A percentile compares a stretch with the other conserved stretches of the same genome.
These are phyloP conservation scores for Lepidurus arcticus DNA, from an alignment of 1,140 invertebrate genomes.

Conservation along the genomic window DNA sequence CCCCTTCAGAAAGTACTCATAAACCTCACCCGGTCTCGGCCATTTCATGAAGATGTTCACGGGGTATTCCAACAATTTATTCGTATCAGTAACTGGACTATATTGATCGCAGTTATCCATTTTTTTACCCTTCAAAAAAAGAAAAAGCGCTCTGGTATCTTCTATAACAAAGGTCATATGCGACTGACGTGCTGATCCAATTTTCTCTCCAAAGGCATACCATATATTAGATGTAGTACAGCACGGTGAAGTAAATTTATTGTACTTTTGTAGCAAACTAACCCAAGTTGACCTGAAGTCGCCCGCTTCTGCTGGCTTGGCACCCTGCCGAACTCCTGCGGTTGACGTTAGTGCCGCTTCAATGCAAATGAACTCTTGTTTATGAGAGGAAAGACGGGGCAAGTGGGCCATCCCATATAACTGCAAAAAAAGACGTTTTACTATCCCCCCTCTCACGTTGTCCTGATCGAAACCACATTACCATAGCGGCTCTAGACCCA, in stretches of 20 bases:
- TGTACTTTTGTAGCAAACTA: background rate
- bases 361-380: conserved; percentile 22
- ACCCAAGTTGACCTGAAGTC: background rate
- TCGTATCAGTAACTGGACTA: background rate
- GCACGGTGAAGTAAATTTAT: background rate
- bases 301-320: background rate
- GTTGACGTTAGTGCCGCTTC: conserved; percentile 17
- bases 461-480: background rate
- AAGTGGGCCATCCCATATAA: conserved; percentile 10
- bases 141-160: background rate
- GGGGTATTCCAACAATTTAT: background rate
- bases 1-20: background rate
- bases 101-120: background rate
- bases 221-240: background rate
- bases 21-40: background rate
- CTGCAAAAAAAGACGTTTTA: conserved; percentile 2
- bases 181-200: background rate
- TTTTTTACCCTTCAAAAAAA: background rate
- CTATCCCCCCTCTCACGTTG: background rate
- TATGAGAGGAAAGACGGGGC: conserved; percentile 3
- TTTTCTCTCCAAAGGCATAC: background rate
- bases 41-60: background rate
- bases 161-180: background rate
- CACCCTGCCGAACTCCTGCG: conserved; percentile 1
- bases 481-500: background rate